Percentiles rank a stretch among this genome's conserved stretches.
phyloP scores from a whole-genome alignment of 2,888 invertebrate genomes.

The Ethmia dodecea region DNA sequence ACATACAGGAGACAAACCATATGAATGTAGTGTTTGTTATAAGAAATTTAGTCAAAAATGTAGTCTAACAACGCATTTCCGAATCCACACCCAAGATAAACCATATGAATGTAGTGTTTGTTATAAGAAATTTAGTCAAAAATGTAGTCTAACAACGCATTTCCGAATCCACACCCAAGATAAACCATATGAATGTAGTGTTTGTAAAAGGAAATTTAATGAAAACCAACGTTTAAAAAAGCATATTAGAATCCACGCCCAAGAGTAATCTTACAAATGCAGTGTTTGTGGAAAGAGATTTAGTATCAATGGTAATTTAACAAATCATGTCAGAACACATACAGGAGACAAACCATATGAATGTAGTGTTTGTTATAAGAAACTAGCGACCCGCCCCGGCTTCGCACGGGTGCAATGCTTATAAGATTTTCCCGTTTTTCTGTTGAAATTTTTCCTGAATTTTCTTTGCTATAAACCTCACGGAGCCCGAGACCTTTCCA shows the following conservation, averaged over 20 bases:
- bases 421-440: too few species aligned
- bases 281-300: background rate
- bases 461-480: too few species aligned
- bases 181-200: constrained; percentile 11
- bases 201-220: constrained; percentile 1
- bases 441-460: too few species aligned
- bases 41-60: background rate
- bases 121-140: constrained; percentile 7
- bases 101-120: constrained; percentile 15
- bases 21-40: background rate
- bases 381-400: constrained; percentile 15
- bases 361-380: constrained; percentile 16
- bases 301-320: background rate
- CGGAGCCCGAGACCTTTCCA: too few species aligned
- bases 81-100: background rate
- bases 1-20: constrained; percentile 12
- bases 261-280: constrained; percentile 5
- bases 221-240: background rate
- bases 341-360: background rate
- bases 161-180: constrained; percentile 16
- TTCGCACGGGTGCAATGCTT: constrained; percentile 3
- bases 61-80: background rate
- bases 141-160: constrained; percentile 9
- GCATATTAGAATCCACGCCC: constrained; percentile 3
- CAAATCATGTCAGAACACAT: background rate